Base-by-base conservation (phyloP, 2,113 vertebrate species). In the Camelus dromedarius region DNA sequence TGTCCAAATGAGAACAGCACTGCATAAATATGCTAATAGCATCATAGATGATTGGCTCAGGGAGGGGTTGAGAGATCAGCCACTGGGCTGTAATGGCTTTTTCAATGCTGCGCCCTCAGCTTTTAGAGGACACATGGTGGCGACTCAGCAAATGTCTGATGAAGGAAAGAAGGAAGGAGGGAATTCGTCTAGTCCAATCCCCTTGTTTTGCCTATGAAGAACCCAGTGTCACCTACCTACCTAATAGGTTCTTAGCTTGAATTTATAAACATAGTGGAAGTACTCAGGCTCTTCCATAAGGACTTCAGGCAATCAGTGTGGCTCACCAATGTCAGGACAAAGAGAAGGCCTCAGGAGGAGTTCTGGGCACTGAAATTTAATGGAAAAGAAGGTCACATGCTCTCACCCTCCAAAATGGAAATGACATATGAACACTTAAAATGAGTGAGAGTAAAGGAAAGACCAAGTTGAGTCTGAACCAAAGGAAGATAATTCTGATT, bases 321-420 rank as follows among this genome's bases (percentile, higher is more conserved):
- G 56, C 80, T 96, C 87, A 88, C 12, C 81, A 81, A 70, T 66
- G 14, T 84, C 88, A 87, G 83, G 84, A 82, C 46, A 92, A 73
- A 94, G 42, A 83, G 64, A 80, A 42, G 46, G 18, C 91, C 76
- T 72, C 20, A 5, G 12, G 28, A 79, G 62, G 62, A 54, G 38
- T 84, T 96, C 58, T 67, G 83, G 26, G 30, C 15, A 60, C 58
- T 80, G 38, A 80, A 73, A n/a, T 83, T 79, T 72, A 90, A 77
- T 56, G 13, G 16, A 56, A 96, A 96, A 89, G 13, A 73, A 60
- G 52, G 56, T 54, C 26, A 69, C 18, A 22, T 83, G 48, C 9
- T 42, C 86, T 82, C 52, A 54, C 18, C 38, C 38, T 84, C n/a
- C 10, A 79, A 93, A 89, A 77, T 19, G 89, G 58, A 89, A 84